A percentile compares a stretch with the other conserved stretches of the same genome.
phyloP scores from a whole-genome alignment of 2,888 invertebrate species.

The Drosophila nigritarsus region DNA sequence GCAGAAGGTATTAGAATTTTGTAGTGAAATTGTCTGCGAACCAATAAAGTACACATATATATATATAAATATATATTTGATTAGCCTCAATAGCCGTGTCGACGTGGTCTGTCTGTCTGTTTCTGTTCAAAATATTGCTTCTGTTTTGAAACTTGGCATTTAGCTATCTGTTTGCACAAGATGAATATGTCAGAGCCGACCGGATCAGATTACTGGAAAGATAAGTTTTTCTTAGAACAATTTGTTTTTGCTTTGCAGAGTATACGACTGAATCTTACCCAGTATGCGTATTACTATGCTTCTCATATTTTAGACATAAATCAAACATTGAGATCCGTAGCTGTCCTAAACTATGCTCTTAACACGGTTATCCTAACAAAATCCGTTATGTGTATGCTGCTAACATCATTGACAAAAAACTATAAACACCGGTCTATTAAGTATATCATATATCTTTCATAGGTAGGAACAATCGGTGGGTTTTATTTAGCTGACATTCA shows the following conservation, averaged over 20 bases:
- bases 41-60: background rate
- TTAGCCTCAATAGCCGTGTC: background rate
- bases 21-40: background rate
- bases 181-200: background rate
- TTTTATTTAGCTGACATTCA: background rate
- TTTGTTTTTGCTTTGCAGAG: background rate
- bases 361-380: too few relatives aligned
- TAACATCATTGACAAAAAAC: too few relatives aligned
- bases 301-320: too few relatives aligned
- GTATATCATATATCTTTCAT: too few relatives aligned
- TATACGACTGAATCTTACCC: background rate
- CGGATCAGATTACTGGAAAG: background rate
- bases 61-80: background rate
- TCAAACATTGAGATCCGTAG: background rate
- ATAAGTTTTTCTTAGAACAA: background rate
- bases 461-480: background rate
- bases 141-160: background rate
- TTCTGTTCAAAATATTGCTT: background rate
- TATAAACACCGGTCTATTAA: too few relatives aligned
- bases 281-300: too few relatives aligned
- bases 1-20: background rate
- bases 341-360: too few relatives aligned
- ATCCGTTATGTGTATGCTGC: too few relatives aligned
- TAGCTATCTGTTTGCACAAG: background rate
- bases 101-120: background rate